These are phyloP conservation scores for Epinotia demarniana DNA, from an alignment of 2,888 invertebrate species.

Conservation along the genomic window DNA sequence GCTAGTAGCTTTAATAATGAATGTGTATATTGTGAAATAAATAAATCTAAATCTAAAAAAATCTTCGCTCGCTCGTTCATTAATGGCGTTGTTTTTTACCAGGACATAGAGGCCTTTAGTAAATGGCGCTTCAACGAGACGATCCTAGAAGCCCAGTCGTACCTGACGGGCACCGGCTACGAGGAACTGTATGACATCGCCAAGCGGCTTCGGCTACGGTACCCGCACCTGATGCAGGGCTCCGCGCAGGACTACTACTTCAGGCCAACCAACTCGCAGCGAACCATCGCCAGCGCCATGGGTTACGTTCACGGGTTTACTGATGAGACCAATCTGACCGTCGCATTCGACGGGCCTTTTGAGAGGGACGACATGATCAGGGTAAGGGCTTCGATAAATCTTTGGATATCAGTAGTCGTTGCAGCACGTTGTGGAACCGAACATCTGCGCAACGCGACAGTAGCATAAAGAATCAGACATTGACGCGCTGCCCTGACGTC, in stretches of 20 bases:
- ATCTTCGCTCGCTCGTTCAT: too few relatives aligned
- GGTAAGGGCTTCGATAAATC: conserved; percentile 40
- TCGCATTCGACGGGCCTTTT: conserved; percentile 47
- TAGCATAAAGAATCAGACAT: not conserved
- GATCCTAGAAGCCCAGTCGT: conserved; percentile 77
- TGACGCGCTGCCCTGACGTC: not conserved
- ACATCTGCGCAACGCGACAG: not conserved
- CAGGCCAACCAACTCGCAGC: conserved; percentile 76
- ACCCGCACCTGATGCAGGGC: conserved; percentile 61
- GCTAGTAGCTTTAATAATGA: too few relatives aligned
- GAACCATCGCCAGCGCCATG: conserved; percentile 80
- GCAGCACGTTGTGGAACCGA: not conserved
- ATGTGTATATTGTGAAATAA: too few relatives aligned
- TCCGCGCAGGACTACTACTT: conserved; percentile 78
- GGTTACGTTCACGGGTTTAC: conserved; percentile 79
- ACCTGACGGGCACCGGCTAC: conserved; percentile 76
- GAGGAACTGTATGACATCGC: conserved; percentile 85
- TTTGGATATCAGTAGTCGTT: not conserved
- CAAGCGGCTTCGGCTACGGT: conserved; percentile 43
- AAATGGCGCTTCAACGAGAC: conserved; percentile 85
- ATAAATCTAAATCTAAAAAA: too few relatives aligned
- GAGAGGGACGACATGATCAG: conserved; percentile 48
- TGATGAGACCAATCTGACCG: conserved; percentile 41
- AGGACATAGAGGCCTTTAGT: conserved; percentile 84
- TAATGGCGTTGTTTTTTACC: not conserved